phyloP scores from a whole-genome alignment of 2,888 invertebrate genomes.

The Ypsolopha scabrella region DNA sequence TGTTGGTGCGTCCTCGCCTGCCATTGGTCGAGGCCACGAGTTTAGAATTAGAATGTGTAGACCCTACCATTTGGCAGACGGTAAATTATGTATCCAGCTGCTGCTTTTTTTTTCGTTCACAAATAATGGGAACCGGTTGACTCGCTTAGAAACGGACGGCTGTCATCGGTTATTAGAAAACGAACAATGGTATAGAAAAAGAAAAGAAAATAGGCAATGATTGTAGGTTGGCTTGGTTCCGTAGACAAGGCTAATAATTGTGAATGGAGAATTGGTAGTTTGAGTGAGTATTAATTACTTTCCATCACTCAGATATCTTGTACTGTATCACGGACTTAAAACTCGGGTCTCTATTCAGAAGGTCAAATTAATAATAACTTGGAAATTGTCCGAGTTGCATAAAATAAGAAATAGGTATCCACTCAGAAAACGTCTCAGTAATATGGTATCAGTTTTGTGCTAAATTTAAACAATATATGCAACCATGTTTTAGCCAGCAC shows the following conservation, averaged over 20 bases:
- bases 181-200: conserved; percentile 27
- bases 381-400: no score
- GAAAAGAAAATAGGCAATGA: conserved; percentile 10
- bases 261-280: background rate
- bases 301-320: no score
- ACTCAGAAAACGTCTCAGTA: no score
- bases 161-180: conserved; percentile 17
- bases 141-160: conserved; percentile 12
- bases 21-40: conserved; percentile 63
- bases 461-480: no score
- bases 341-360: no score
- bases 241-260: background rate
- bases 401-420: no score
- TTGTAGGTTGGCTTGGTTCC: conserved; percentile 1
- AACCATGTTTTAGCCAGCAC: no score
- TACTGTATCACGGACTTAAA: no score
- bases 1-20: conserved; percentile 64
- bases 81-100: conserved; percentile 53
- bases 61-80: conserved; percentile 68
- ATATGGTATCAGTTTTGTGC: no score
- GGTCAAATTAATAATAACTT: no score
- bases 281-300: background rate
- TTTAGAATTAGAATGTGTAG: conserved; percentile 69
- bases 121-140: conserved; percentile 55
- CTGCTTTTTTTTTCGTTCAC: conserved; percentile 39